A percentile compares a stretch with the other conserved stretches of the same genome.
phyloP scores from a whole-genome alignment of 2,113 vertebrate genomes.

The Rhegmatorhina hoffmannsi region DNA sequence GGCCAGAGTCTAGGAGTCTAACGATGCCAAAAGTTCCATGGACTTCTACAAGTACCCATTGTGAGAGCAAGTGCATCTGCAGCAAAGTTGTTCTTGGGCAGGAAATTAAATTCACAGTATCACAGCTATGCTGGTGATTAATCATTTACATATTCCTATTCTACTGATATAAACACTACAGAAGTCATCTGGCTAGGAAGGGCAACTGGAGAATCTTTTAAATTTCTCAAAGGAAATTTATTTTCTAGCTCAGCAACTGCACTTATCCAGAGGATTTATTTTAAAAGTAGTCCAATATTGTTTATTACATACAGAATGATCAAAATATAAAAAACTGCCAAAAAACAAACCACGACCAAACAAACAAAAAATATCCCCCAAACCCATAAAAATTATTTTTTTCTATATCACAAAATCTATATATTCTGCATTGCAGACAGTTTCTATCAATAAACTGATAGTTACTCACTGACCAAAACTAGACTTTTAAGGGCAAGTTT shows the following conservation, averaged over 20 bases:
- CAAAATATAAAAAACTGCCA: background rate
- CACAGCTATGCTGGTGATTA: background rate
- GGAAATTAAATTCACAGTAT: background rate
- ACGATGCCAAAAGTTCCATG: background rate
- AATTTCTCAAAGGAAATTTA: background rate
- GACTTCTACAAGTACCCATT: background rate
- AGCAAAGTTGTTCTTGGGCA: background rate
- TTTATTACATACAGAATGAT: background rate
- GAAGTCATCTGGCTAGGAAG: background rate
- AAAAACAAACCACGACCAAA: background rate
- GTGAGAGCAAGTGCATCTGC: background rate
- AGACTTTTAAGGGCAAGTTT: background rate
- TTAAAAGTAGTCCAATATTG: background rate
- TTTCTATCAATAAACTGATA: background rate
- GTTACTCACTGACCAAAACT: background rate
- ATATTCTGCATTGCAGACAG: background rate
- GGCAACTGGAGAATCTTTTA: background rate
- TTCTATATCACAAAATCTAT: background rate
- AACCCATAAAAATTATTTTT: background rate
- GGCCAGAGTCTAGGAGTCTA: background rate
- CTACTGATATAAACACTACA: background rate
- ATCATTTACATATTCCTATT: background rate
- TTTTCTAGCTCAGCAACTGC: background rate
- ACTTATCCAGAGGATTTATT: background rate
- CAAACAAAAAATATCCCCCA: background rate